Conservation (phyloP, 2,113 vertebrate genomes). For the Hippocampus abdominalis region DNA sequence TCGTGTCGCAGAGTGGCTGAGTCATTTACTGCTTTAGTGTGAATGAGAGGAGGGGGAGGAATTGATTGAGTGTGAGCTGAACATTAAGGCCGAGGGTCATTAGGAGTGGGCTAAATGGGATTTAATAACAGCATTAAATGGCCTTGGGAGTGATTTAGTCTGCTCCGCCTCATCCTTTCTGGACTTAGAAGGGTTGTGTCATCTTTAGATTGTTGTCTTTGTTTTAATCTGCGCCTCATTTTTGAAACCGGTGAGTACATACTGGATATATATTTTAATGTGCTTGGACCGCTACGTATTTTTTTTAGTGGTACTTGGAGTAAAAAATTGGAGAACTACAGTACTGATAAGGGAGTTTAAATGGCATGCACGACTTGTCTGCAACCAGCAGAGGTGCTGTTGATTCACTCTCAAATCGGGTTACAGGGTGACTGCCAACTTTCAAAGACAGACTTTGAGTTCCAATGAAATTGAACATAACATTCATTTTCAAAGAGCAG, state of each 20-base stretch:
- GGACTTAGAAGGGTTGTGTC: neutral
- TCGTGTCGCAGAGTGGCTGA: slow-evolving; percentile 29
- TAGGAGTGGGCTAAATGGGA: slow-evolving; percentile 49
- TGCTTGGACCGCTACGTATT: too few relatives aligned
- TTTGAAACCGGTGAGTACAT: neutral
- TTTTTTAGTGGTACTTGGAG: too few relatives aligned
- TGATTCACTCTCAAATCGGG: too few relatives aligned
- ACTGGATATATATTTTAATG: too few relatives aligned
- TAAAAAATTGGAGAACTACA: too few relatives aligned
- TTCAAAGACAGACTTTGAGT: too few relatives aligned
- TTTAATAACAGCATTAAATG: slow-evolving; percentile 31
- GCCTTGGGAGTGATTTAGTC: slow-evolving; percentile 22
- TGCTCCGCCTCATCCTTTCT: slow-evolving; percentile 8
- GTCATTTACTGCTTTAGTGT: slow-evolving; percentile 26
- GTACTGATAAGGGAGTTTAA: too few relatives aligned
- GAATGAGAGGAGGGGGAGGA: slow-evolving; percentile 29
- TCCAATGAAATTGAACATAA: too few relatives aligned
- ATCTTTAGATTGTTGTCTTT: neutral
- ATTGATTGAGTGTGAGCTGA: slow-evolving; percentile 20
- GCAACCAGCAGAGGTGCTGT: too few relatives aligned
- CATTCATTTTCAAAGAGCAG: too few relatives aligned
- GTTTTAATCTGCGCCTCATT: neutral
- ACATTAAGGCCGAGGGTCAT: slow-evolving; percentile 34
- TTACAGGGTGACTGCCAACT: too few relatives aligned
- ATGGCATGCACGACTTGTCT: too few relatives aligned